Evolutionary conservation across 2,113 vertebrate species (phyloP).

Genomic region (Rhynchomys soricoides): DNA sequence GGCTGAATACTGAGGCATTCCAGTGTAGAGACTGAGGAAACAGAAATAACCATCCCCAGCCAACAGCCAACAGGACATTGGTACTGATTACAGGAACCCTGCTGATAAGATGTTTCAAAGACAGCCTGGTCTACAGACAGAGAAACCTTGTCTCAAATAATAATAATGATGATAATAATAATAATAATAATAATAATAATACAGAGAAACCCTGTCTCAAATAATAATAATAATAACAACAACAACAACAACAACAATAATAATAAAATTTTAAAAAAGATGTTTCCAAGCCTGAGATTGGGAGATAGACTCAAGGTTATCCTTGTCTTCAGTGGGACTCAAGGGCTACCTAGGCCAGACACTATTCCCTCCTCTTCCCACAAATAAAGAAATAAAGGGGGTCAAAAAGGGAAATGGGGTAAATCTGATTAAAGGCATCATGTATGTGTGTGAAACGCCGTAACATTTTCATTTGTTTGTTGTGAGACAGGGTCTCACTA

Average conservation of each 20-base stretch:
- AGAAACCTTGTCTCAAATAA: no score
- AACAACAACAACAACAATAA: no score
- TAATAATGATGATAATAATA: no score
- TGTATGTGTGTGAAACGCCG: neutral
- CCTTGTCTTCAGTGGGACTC: neutral
- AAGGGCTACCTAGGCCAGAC: neutral
- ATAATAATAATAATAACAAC: no score
- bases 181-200: no score
- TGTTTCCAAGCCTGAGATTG: neutral
- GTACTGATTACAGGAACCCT: neutral
- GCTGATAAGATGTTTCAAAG: neutral
- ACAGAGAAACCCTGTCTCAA: no score
- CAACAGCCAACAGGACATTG: neutral
- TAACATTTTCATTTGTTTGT: no score
- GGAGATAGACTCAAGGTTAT: neutral
- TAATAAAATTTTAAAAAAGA: no score
- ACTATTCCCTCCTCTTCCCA: neutral
- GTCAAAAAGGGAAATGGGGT: neutral
- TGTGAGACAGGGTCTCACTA: neutral
- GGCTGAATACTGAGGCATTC: neutral
- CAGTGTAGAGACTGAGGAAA: neutral
- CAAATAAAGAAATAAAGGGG: neutral
- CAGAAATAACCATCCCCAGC: neutral
- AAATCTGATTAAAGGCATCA: neutral
- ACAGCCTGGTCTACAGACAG: no score